These are phyloP conservation scores for Acleris cristana DNA, from an alignment of 2,888 invertebrate genomes.

Conservation along the genomic window DNA sequence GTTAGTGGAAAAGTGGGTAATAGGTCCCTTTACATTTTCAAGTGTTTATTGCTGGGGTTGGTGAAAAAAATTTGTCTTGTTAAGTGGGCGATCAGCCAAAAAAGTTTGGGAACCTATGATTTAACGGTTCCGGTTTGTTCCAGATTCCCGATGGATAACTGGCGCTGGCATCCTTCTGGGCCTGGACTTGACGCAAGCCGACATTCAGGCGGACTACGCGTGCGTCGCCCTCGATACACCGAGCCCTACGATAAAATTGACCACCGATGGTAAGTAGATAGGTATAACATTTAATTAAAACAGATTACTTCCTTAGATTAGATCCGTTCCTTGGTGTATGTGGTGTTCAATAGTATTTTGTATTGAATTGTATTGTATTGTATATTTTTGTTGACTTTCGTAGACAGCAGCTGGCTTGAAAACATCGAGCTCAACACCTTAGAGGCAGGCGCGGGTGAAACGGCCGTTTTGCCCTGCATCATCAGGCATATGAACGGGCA, in stretches of 20 bases:
- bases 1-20: too few relatives aligned
- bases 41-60: too few relatives aligned
- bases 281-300: conserved; percentile 15
- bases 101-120: too few relatives aligned
- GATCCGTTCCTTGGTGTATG: too few relatives aligned
- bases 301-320: too few relatives aligned
- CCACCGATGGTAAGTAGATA: conserved; percentile 69
- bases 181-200: conserved; percentile 71
- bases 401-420: conserved; percentile 78
- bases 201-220: conserved; percentile 75
- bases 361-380: too few relatives aligned
- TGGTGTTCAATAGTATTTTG: too few relatives aligned
- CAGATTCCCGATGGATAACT: conserved; percentile 75
- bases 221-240: conserved; percentile 70
- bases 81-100: too few relatives aligned
- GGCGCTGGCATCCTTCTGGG: conserved; percentile 71
- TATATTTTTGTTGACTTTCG: neutral
- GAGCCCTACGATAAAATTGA: conserved; percentile 67
- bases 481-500: conserved; percentile 67
- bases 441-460: conserved; percentile 69
- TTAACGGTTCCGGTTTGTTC: conserved; percentile 36
- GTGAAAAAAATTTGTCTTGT: too few relatives aligned
- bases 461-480: conserved; percentile 71
- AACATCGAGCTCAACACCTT: conserved; percentile 72
- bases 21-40: too few relatives aligned